Base-by-base conservation (phyloP, 2,888 invertebrate genomes). In the Melinopterus prodromus region DNA sequence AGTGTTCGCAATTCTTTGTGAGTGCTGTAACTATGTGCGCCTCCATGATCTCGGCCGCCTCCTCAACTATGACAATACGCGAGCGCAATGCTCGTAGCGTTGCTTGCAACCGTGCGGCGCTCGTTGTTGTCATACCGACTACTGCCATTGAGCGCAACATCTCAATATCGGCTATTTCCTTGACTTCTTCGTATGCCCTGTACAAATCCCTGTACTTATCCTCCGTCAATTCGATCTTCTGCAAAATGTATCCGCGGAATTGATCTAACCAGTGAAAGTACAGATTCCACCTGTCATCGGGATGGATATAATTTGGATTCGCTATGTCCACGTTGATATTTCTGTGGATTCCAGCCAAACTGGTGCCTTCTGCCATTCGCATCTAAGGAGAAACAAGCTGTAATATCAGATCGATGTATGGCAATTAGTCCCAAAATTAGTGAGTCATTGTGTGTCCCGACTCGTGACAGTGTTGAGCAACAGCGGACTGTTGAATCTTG, bases 1-100 rank as follows among this genome's bases (percentile, higher is more conserved):
- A 91, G 87, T 98, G 97, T 86, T 97, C 90, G 82, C 96, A 95
- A 76, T 92, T 88, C 36, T 91, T 88, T 0, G 95, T 95, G 15
- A 97, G 89, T 0, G 96, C 93, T 0, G 95, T 93, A 0, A 97
- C 90, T n/a, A 97, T 92, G 86, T 97, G 97, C 0, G 95, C 92
- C 87, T 98, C 98, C 69, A 97, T 88, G 0, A 97, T 95, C 90
- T 97, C 97, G 0, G 96, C 97, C 0, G 97, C 97, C 90, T 98
- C 98, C 88, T 98, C 97, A 0, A 97, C 94, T 15, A 96, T 92
- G 0, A 95, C 94, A 84, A 95, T 93, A 81, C 93, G 92, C 4
- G 93, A 92, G 80, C 91, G 89, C 2, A 95, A 87, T 75, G 91
- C 89, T 77, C 91, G 90, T 81, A 96, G 89, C 6, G 94, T 89